These are phyloP conservation scores for Eurytoma californica DNA, from an alignment of 2,888 invertebrate species.

Conservation along the genomic window DNA sequence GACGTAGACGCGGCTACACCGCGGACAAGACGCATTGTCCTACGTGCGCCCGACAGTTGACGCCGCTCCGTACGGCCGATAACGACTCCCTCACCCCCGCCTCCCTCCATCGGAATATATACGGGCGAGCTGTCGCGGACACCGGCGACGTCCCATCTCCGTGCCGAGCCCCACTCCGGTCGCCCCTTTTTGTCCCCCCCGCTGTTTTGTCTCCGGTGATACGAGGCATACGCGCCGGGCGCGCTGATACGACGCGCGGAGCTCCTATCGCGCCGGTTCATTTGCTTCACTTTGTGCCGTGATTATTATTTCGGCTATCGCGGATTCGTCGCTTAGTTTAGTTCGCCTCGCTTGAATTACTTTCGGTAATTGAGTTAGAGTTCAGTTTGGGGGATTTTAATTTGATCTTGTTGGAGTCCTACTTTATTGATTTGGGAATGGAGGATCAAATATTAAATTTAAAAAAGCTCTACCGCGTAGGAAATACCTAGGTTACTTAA, in stretches of 20 bases:
- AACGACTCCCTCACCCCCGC: neutral
- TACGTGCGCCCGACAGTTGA: constrained; percentile 63
- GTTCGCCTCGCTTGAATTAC: too few relatives aligned
- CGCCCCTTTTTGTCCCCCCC: neutral
- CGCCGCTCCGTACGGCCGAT: constrained; percentile 23
- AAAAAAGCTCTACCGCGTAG: too few relatives aligned
- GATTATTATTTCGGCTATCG: neutral
- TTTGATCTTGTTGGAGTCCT: too few relatives aligned
- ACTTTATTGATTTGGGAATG: too few relatives aligned
- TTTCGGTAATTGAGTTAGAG: too few relatives aligned
- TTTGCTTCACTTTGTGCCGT: neutral
- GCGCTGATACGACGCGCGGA: too few relatives aligned
- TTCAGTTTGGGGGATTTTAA: too few relatives aligned
- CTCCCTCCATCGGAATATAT: neutral
- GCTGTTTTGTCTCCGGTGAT: constrained; percentile 16
- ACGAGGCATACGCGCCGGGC: neutral
- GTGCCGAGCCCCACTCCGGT: neutral
- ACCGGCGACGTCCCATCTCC: constrained; percentile 26
- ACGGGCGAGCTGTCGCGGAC: constrained; percentile 48
- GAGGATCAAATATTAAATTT: too few relatives aligned
- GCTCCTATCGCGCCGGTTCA: too few relatives aligned
- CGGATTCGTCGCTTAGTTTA: too few relatives aligned
- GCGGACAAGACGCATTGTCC: constrained; percentile 57
- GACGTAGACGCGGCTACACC: neutral
- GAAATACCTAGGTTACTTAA: too few relatives aligned